These are phyloP conservation scores for Sebastes iracundus DNA, from an alignment of 2,797 vertebrate genomes.

Conservation along the genomic window DNA sequence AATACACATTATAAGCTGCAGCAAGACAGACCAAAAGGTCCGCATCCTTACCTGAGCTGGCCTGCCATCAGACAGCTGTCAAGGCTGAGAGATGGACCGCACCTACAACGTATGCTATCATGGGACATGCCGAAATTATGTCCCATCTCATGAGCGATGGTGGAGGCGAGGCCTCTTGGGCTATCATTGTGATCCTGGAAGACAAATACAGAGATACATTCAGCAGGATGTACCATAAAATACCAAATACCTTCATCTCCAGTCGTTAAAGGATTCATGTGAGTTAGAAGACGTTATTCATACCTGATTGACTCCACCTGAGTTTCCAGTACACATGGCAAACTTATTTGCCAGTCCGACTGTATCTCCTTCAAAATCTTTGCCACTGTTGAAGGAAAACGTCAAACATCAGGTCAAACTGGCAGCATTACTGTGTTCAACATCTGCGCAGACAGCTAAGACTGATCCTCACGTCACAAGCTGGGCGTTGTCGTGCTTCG, in stretches of 20 bases:
- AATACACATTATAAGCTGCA: background rate
- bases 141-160: conserved; percentile 95
- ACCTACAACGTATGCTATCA: conserved; percentile 82
- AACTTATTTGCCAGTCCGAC: conserved; percentile 91
- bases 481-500: conserved; percentile 88
- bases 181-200: conserved; percentile 86
- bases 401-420: background rate
- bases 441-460: background rate
- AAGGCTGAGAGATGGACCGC: conserved; percentile 46
- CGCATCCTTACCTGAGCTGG: conserved; percentile 76
- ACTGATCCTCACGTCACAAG: conserved; percentile 88
- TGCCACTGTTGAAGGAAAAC: conserved; percentile 75
- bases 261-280: background rate
- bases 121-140: conserved; percentile 95
- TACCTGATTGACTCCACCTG: conserved; percentile 91
- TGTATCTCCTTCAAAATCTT: conserved; percentile 84
- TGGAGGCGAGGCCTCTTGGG: conserved; percentile 87
- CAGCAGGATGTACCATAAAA: background rate
- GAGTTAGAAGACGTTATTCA: background rate
- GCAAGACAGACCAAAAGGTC: background rate
- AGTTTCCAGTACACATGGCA: conserved; percentile 86
- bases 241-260: background rate
- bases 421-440: background rate
- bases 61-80: conserved; percentile 89
- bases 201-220: background rate